Percentiles rank a stretch among this genome's conserved stretches.
Conservation (phyloP, 2,797 vertebrate species). For the Thaleichthys pacificus region DNA sequence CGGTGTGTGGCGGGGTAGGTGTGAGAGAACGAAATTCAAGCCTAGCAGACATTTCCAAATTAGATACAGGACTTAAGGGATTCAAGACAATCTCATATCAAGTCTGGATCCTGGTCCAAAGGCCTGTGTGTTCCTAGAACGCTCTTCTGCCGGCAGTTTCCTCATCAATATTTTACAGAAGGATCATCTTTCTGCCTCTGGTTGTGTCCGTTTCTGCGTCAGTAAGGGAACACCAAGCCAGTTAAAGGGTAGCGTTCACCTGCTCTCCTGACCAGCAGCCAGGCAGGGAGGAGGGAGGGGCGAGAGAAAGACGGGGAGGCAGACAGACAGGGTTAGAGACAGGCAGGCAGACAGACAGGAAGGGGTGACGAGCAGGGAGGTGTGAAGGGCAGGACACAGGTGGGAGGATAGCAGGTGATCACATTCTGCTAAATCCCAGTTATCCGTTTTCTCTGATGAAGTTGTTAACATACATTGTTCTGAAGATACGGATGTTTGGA, state of each 20-base stretch:
- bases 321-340: not conserved
- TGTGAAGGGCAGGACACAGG: too few species aligned
- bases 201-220: slow-evolving; percentile 38
- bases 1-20: not conserved
- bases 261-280: slow-evolving; percentile 29
- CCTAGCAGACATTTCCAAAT: too few species aligned
- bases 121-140: slow-evolving; percentile 39
- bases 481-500: too few species aligned
- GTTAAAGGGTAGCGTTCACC: slow-evolving; percentile 45
- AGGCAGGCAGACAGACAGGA: too few species aligned
- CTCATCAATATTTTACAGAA: slow-evolving; percentile 72
- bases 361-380: too few species aligned
- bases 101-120: slow-evolving; percentile 7
- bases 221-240: slow-evolving; percentile 49
- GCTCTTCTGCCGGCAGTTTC: slow-evolving; percentile 15
- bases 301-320: not conserved
- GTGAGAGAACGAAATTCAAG: too few species aligned
- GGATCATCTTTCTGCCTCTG: slow-evolving; percentile 58
- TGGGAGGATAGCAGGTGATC: too few species aligned
- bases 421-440: too few species aligned
- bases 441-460: too few species aligned
- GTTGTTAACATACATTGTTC: too few species aligned
- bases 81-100: not conserved
- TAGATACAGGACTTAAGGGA: too few species aligned
- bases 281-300: slow-evolving; percentile 12